Evolutionary conservation across 2,113 vertebrate genomes (phyloP).

Genomic region (Semnornis frantzii): DNA sequence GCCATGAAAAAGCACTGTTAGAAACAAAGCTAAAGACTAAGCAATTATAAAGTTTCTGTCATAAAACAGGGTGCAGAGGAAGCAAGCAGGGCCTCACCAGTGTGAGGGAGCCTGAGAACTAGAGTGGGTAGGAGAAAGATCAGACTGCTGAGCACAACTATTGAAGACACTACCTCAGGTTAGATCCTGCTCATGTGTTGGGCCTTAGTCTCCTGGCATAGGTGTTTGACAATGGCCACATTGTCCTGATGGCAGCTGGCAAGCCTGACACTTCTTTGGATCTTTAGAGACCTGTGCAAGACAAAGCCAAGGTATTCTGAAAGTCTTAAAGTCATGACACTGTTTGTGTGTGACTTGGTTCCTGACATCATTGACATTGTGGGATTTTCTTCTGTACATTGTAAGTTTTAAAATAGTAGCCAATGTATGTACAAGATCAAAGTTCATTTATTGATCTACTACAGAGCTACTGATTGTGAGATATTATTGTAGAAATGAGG

Average conservation of each 20-base stretch:
- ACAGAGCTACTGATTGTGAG: background rate
- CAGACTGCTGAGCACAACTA: background rate
- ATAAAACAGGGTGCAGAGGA: background rate
- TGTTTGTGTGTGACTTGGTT: background rate
- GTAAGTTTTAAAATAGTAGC: background rate
- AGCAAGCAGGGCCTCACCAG: background rate
- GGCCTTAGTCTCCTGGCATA: background rate
- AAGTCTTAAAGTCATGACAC: background rate
- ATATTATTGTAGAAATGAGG: background rate
- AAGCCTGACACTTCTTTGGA: background rate
- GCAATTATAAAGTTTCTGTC: background rate
- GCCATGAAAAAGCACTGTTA: background rate
- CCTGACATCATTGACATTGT: background rate
- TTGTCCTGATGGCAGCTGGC: background rate
- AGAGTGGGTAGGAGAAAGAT: background rate
- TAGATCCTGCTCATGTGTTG: background rate
- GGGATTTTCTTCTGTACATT: background rate
- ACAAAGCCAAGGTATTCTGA: background rate
- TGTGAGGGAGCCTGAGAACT: background rate
- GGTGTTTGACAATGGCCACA: background rate
- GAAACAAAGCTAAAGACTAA: background rate
- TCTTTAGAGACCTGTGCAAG: background rate
- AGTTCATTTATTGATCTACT: background rate
- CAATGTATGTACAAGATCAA: background rate
- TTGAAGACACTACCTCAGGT: background rate